Percentiles rank a stretch among this genome's conserved stretches.
Evolutionary conservation across 2,113 vertebrate genomes (phyloP).

Genomic region (Gnathonemus longibarbis): DNA sequence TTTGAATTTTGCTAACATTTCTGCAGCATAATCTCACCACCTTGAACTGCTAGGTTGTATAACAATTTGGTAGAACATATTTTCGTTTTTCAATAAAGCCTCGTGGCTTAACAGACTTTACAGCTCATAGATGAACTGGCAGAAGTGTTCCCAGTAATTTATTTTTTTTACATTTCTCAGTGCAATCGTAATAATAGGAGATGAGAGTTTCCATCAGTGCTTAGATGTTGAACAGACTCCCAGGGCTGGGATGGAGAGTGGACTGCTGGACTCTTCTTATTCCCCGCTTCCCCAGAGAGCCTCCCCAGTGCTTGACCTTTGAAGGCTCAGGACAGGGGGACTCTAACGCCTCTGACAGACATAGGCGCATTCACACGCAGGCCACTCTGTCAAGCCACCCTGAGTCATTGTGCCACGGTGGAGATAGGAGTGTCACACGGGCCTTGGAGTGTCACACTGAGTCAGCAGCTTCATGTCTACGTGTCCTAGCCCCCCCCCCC

Average conservation of each 20-base stretch:
- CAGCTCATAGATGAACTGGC: neutral
- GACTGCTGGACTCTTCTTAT: neutral
- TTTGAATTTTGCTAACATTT: neutral
- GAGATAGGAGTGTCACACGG: neutral
- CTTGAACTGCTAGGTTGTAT: neutral
- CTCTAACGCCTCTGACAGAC: constrained; percentile 53
- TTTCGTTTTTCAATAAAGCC: neutral
- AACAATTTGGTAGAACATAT: neutral
- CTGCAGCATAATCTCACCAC: neutral
- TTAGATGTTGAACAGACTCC: neutral
- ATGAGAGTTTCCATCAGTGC: neutral
- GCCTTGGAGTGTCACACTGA: neutral
- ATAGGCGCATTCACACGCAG: constrained; percentile 2
- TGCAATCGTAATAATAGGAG: neutral
- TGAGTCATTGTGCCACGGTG: neutral
- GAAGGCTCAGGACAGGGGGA: constrained; percentile 59
- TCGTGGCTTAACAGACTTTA: neutral
- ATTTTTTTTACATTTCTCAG: neutral
- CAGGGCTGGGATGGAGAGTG: neutral
- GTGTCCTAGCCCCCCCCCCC: neutral
- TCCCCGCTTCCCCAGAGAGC: constrained; percentile 1
- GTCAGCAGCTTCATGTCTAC: constrained; percentile 6
- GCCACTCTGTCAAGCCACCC: neutral
- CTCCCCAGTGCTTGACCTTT: constrained; percentile 69
- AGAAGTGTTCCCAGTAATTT: neutral